Base-by-base conservation (phyloP, 2,888 invertebrate genomes). In the Hecatera dysodea region DNA sequence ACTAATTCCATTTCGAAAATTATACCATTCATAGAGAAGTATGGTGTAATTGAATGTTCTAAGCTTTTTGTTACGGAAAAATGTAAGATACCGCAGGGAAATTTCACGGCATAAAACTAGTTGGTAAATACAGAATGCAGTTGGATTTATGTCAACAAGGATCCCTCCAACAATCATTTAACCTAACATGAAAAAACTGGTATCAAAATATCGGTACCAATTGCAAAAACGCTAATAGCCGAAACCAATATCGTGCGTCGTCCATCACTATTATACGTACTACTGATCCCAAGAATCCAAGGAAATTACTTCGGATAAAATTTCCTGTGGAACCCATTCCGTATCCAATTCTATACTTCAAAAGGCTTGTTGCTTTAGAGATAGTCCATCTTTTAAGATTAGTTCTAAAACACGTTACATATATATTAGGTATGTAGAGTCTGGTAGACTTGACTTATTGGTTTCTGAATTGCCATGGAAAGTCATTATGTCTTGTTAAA, bases 221-320 rank as follows among this genome's bases (percentile, higher is more conserved):
- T 67, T 56, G 50, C 6, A 11, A 62, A 59, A 59, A 11, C 27
- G 7, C 0, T 66, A 44, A 48, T 69, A 33, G 55, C 53, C 74
- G 78, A 82, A 78, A 80, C 75, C 75, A 82, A 83, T 81, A 79
- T 24, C 67, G 29, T 39, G 55, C 0, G 15, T 5, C n/a, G 62
- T 60, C 27, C 82, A 70, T 74, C 75, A 72, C 81, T 82, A 72
- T 44, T 61, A 36, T 29, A 33, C 19, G n/a, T 62, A 29, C 44
- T 61, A 61, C 59, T 60, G 75, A 65, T 72, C 46, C 63, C 48
- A 68, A 71, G 60, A 75, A 81, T 74, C 67, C 64, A 55, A 86
- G 80, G 75, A 83, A 86, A 86, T 85, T 76, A 86, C 78, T 63
- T 71, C 67, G 75, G 81, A 86, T 83, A 82, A 81, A 85, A 85